Percentiles rank a stretch among this genome's conserved stretches.
Evolutionary conservation across 2,888 invertebrate species (phyloP).

Genomic region (Octonoba sinensis): DNA sequence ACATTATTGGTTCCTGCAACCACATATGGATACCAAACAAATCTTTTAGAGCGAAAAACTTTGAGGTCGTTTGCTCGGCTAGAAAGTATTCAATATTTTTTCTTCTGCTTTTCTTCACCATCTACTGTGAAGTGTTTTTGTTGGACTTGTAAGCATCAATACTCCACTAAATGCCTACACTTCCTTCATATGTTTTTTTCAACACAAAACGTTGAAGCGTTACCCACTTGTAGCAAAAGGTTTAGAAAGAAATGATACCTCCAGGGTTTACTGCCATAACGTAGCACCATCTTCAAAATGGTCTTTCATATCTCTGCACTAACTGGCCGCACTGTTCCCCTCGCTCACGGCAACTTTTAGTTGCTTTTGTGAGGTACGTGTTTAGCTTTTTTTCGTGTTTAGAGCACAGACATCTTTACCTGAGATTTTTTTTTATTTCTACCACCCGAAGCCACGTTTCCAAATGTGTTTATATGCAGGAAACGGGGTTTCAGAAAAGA

Average conservation of each 20-base stretch:
- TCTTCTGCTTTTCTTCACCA: not conserved
- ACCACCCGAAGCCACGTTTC: slow-evolving; percentile 8
- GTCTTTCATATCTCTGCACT: slow-evolving; percentile 40
- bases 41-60: slow-evolving; percentile 26
- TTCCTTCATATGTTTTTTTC: slow-evolving; percentile 12
- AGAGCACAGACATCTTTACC: slow-evolving; percentile 18
- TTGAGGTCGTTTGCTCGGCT: slow-evolving; percentile 36
- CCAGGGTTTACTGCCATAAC: slow-evolving; percentile 44
- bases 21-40: slow-evolving; percentile 12
- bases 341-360: slow-evolving; percentile 31
- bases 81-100: slow-evolving; percentile 32
- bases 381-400: slow-evolving; percentile 38
- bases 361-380: slow-evolving; percentile 31
- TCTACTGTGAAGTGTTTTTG: slow-evolving; percentile 8
- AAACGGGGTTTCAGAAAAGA: slow-evolving; percentile 37
- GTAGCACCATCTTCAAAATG: slow-evolving; percentile 41
- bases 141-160: slow-evolving; percentile 29
- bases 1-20: slow-evolving; percentile 24
- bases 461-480: slow-evolving; percentile 51
- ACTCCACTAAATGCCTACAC: slow-evolving; percentile 26
- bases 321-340: slow-evolving; percentile 37
- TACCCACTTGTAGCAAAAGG: slow-evolving; percentile 39
- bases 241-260: slow-evolving; percentile 39
- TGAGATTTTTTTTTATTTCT: slow-evolving; percentile 1
- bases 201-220: slow-evolving; percentile 5